These are phyloP conservation scores for Acanthaster planci DNA, from an alignment of 35 echinoderm and acorn worm species.

Conservation along the genomic window DNA sequence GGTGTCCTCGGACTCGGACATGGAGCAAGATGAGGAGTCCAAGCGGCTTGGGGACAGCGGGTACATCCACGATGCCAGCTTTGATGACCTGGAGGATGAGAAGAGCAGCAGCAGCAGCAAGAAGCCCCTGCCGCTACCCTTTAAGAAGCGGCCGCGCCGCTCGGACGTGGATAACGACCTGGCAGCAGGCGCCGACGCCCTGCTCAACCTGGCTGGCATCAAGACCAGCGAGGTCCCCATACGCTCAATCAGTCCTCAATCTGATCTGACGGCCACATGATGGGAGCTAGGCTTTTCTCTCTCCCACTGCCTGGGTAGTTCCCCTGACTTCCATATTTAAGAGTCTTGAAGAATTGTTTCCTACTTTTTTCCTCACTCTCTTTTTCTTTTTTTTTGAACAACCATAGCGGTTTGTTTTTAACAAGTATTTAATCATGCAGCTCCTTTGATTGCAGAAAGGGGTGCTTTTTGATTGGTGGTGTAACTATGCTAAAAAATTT, in stretches of 20 bases:
- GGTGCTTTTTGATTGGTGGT: too few species aligned
- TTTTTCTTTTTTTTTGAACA: too few species aligned
- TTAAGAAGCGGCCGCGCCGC: constrained; percentile 56
- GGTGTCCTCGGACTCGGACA: constrained; percentile 68
- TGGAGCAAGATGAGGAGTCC: constrained; percentile 62
- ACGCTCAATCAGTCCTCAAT: constrained; percentile 51
- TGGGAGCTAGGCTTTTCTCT: not conserved
- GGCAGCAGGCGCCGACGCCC: constrained; percentile 73
- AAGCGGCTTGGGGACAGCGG: constrained; percentile 58
- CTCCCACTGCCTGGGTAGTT: too few species aligned
- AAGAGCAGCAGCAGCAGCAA: not conserved
- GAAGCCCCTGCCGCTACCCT: constrained; percentile 37
- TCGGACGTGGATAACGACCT: constrained; percentile 39
- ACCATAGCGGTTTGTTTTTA: too few species aligned
- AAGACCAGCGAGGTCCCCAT: constrained; percentile 44
- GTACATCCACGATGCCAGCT: constrained; percentile 37
- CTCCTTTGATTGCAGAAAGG: too few species aligned
- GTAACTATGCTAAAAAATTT: too few species aligned
- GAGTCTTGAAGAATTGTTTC: too few species aligned
- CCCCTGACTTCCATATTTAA: too few species aligned
- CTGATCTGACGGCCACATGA: constrained; percentile 29
- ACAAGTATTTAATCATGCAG: too few species aligned
- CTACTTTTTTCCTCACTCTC: too few species aligned
- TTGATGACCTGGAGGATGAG: constrained; percentile 21
- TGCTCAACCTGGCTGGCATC: constrained; percentile 82